Conservation (phyloP, 2,113 vertebrate genomes). For the Perca flavescens region DNA sequence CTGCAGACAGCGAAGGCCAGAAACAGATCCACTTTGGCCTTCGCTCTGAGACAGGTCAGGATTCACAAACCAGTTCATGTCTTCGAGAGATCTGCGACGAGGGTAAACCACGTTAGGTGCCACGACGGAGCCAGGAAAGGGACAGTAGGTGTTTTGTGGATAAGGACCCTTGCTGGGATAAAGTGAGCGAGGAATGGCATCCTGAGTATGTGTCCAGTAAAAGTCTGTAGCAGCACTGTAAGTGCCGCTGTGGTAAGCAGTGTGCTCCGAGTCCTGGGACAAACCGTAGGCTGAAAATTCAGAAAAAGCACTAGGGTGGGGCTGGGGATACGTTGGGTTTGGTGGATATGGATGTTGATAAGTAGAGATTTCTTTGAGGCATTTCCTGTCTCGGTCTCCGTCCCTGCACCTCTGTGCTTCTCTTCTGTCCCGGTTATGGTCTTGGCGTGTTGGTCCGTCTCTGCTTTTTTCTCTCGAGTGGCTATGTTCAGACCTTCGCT, state of each 20-base stretch:
- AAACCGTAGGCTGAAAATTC: conserved; percentile 10
- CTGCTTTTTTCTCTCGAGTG: conserved; percentile 5
- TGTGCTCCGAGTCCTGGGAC: conserved; percentile 17
- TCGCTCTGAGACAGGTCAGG: conserved; percentile 56
- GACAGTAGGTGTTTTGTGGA: neutral
- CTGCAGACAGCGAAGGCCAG: conserved; percentile 32
- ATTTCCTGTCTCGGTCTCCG: neutral
- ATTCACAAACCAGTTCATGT: neutral
- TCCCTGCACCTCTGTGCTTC: neutral
- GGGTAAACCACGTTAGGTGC: fast-evolving
- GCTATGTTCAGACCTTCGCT: neutral
- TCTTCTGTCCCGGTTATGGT: neutral
- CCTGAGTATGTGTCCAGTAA: conserved; percentile 5
- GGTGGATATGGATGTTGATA: conserved; percentile 6
- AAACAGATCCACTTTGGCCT: conserved; percentile 18
- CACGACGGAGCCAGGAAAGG: neutral
- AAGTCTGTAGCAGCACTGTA: neutral
- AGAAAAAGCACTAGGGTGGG: neutral
- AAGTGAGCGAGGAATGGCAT: neutral
- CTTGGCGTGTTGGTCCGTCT: neutral
- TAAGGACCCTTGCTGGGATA: neutral
- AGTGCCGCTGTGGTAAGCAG: neutral
- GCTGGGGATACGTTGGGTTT: neutral
- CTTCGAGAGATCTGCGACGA: fast-evolving
- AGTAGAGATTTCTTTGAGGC: neutral